Base-by-base conservation (phyloP, 1,140 invertebrate genomes). In the Heliconius hermathena region DNA sequence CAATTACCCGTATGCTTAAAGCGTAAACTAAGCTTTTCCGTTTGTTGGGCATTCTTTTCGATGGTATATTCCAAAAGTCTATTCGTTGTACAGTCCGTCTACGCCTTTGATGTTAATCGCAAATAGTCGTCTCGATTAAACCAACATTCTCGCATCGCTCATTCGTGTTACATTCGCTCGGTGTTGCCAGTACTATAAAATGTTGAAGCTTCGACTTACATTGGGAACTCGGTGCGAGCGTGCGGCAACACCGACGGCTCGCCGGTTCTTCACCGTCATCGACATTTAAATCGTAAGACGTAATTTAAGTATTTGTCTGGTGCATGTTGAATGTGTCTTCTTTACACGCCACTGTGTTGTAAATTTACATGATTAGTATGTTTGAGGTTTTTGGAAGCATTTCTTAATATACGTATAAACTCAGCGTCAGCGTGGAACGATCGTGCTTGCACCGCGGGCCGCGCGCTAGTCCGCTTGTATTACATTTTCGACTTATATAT, bases 281-380 rank as follows among this genome's bases (percentile, higher is more conserved):
- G 78, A 83, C 46, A 79, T 81, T 79, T 85, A 82, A 87, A 74
- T 81, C 89, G 83, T 89, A 89, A 86, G 80, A 85, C 80, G 79
- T 89, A 88, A 81, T 78, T 60, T 92, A 90, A 92, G 88, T 88
- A 83, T 66, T 29, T 91, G 85, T 91, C 83, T 88, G 89, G 86
- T 92, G 93, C 88, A 89, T 90, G 91, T 89, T 91, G 91, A 87
- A 92, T 94, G 91, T 90, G 89, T 92, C 90, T 92, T 92, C 89
- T 92, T 90, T 91, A 92, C 90, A 90, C 91, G 87, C 88, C 88
- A 89, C 88, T 90, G 88, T 90, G 89, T 87, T 91, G 89, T 93
- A 90, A 86, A 87, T 91, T 90, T 90, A 89, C 89, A 91, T 92
- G 81, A 86, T 89, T 84, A 80, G 91, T 92, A 88, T 92, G 91